These are phyloP conservation scores for Thalassophryne amazonica DNA, from an alignment of 2,797 vertebrate species.

Conservation along the genomic window DNA sequence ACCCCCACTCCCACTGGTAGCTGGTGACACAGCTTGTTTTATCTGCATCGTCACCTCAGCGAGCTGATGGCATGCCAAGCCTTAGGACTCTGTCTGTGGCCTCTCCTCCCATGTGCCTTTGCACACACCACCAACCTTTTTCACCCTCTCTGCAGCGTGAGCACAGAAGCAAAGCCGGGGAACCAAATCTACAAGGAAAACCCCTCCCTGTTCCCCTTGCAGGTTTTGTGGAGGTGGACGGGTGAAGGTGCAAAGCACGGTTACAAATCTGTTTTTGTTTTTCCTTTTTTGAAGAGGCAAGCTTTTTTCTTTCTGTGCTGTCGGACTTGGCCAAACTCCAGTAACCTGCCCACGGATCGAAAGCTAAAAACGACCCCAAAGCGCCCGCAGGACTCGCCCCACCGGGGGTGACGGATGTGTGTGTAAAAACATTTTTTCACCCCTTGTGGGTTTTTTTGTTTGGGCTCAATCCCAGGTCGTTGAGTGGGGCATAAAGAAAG, in stretches of 20 bases:
- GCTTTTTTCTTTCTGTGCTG: slow-evolving; percentile 75
- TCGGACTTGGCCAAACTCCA: slow-evolving; percentile 85
- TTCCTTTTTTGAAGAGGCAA: slow-evolving; percentile 74
- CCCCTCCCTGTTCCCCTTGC: slow-evolving; percentile 14
- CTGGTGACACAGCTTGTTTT: too few relatives aligned
- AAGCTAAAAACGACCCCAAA: slow-evolving; percentile 67
- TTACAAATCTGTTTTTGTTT: too few relatives aligned
- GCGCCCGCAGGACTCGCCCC: slow-evolving; percentile 60
- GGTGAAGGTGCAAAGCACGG: slow-evolving; percentile 33
- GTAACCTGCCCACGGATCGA: slow-evolving; percentile 82
- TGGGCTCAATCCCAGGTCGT: slow-evolving; percentile 87
- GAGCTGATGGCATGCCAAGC: too few relatives aligned
- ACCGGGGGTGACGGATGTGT: slow-evolving; percentile 48
- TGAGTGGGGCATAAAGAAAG: slow-evolving; percentile 88
- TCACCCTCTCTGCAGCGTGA: slow-evolving; percentile 3
- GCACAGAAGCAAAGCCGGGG: neutral
- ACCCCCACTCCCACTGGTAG: too few relatives aligned
- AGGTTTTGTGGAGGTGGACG: slow-evolving; percentile 7
- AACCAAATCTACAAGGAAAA: neutral
- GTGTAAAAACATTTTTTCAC: slow-evolving; percentile 88
- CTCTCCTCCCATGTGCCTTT: slow-evolving; percentile 24
- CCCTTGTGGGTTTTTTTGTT: slow-evolving; percentile 85
- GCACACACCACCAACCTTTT: slow-evolving; percentile 11
- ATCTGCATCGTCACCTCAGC: too few relatives aligned
- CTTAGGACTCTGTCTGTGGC: too few relatives aligned